phyloP scores from a whole-genome alignment of 2,888 invertebrate species.

The Drosophila subquinaria region DNA sequence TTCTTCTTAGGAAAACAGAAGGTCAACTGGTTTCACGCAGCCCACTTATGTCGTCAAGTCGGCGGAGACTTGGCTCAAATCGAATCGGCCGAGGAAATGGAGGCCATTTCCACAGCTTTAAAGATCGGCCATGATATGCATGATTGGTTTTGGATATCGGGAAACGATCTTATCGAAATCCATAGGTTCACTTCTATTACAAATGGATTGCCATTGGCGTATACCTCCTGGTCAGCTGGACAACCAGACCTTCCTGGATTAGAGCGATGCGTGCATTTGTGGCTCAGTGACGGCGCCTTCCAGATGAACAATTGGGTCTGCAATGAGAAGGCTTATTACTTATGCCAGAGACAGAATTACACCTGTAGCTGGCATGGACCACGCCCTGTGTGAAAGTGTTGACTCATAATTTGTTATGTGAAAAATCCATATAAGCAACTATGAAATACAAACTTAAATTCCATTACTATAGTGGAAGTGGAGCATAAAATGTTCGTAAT shows the following conservation, averaged over 20 bases:
- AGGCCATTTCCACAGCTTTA: conserved; percentile 25
- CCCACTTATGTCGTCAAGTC: conserved; percentile 39
- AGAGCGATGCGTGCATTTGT: conserved; percentile 46
- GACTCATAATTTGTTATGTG: too few relatives aligned
- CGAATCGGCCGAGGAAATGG: conserved; percentile 41
- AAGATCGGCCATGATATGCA: not conserved
- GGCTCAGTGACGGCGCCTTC: conserved; percentile 17
- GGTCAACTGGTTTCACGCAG: conserved; percentile 38
- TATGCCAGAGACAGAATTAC: conserved; percentile 42
- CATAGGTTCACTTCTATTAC: conserved; percentile 26
- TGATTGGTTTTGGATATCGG: conserved; percentile 42
- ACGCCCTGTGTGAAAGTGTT: too few relatives aligned
- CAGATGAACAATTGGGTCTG: conserved; percentile 45
- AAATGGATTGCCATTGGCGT: conserved; percentile 31
- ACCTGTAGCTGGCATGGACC: conserved; percentile 23
- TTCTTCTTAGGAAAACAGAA: conserved; percentile 28
- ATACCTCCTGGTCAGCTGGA: conserved; percentile 29
- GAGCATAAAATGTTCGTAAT: conserved; percentile 25
- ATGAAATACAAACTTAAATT: conserved; percentile 14
- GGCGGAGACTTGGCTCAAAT: conserved; percentile 49
- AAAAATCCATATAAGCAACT: not conserved
- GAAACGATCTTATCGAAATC: conserved; percentile 35
- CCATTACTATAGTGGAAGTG: not conserved
- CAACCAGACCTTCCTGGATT: conserved; percentile 39
- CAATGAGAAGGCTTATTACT: not conserved